A percentile compares a stretch with the other conserved stretches of the same genome.
These are phyloP conservation scores for Pangasius sanitwongsei DNA, from an alignment of 2,797 vertebrate species.

Conservation along the genomic window DNA sequence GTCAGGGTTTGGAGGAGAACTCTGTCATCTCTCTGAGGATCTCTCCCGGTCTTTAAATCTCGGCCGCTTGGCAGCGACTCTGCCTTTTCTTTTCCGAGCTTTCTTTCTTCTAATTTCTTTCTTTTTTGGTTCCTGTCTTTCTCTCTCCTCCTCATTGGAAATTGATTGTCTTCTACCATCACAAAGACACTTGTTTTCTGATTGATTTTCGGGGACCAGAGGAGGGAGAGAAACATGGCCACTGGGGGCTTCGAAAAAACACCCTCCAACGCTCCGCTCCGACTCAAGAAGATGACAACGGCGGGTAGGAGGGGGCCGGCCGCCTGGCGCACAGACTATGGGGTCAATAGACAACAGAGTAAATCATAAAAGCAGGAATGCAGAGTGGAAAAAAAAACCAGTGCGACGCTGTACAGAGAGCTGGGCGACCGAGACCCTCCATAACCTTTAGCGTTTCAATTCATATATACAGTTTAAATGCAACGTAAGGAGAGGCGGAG, in stretches of 20 bases:
- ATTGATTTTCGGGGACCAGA: constrained; percentile 75
- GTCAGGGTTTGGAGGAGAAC: constrained; percentile 23
- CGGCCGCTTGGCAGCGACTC: constrained; percentile 63
- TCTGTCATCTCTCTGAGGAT: constrained; percentile 53
- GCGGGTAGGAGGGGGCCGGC: constrained; percentile 32
- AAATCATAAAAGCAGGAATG: constrained; percentile 35
- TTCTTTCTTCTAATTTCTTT: constrained; percentile 50
- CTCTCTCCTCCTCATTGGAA: constrained; percentile 76
- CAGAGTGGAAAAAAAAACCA: constrained; percentile 29
- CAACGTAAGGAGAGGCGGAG: constrained; percentile 46
- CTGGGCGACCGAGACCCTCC: constrained; percentile 27
- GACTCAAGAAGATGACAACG: constrained; percentile 51
- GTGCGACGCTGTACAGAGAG: constrained; percentile 29
- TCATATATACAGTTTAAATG: constrained; percentile 51
- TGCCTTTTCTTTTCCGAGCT: constrained; percentile 40
- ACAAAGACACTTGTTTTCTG: constrained; percentile 86
- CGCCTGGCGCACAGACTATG: constrained; percentile 23
- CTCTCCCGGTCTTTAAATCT: constrained; percentile 57
- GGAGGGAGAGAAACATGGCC: constrained; percentile 73
- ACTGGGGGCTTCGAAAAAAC: constrained; percentile 48
- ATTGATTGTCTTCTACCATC: constrained; percentile 87
- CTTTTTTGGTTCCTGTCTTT: constrained; percentile 54
- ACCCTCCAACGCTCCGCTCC: constrained; percentile 65
- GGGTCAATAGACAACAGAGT: constrained; percentile 25
- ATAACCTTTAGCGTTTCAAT: constrained; percentile 14